These are phyloP conservation scores for Anoura caudifer DNA, from an alignment of 2,113 vertebrate genomes.

Conservation along the genomic window DNA sequence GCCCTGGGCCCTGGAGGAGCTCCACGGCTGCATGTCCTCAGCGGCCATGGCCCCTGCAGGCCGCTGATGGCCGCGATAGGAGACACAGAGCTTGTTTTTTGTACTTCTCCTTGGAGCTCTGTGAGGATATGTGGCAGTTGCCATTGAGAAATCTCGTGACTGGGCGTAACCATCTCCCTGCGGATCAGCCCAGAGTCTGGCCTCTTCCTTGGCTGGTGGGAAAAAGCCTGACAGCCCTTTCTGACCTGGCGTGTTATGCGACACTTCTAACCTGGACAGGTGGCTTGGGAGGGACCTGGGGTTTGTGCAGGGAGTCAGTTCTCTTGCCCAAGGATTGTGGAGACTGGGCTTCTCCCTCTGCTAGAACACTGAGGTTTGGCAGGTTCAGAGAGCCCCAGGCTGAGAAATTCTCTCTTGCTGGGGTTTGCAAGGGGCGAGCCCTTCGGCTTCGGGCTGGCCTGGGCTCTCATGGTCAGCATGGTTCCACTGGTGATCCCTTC, in stretches of 20 bases:
- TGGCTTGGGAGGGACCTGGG: background rate
- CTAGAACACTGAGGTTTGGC: background rate
- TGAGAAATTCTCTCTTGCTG: background rate
- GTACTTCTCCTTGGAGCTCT: background rate
- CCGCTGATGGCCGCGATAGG: background rate
- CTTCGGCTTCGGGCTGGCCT: background rate
- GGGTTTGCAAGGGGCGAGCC: background rate
- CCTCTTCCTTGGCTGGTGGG: background rate
- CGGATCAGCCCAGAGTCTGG: background rate
- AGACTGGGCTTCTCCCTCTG: background rate
- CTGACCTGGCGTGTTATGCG: constrained; percentile 50
- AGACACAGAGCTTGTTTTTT: background rate
- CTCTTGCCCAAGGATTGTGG: background rate
- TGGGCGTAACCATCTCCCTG: background rate
- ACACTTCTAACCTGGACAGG: constrained; percentile 27
- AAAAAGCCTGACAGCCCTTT: background rate
- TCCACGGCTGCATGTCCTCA: background rate
- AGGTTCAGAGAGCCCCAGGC: background rate
- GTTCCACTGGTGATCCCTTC: background rate
- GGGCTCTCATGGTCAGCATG: background rate
- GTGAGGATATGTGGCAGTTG: background rate
- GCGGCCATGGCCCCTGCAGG: background rate
- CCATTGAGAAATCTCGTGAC: constrained; percentile 35
- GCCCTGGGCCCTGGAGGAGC: rapidly evolving
- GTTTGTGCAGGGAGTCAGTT: background rate